Evolutionary conservation across 2,888 invertebrate genomes (phyloP), one percentile per base, ranked within the genome.

Genomic region (Eristalinus sepulchralis): DNA sequence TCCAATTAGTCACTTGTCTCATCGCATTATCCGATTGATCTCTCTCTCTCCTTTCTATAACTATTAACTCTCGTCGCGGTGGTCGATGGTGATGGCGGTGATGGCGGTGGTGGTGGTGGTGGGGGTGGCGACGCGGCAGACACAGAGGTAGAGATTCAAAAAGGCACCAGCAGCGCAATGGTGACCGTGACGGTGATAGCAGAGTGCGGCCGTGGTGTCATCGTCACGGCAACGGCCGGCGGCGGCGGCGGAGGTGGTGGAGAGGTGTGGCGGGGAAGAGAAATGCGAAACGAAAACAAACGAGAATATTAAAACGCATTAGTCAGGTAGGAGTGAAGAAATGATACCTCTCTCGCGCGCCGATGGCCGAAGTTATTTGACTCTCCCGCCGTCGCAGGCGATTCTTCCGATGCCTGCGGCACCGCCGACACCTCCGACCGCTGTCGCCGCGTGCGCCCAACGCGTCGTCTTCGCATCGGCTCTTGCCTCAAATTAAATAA

Each of bases 1-100:
- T 85, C 84, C 84, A 85, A 85, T 85, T 85, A 85, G 84, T 85
- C 84, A 85, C 84, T 85, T 85, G 81, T 85, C 84, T 77, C 81
- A 72, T 81, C 81, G 84, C 67, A 85, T 85, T 85, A 85, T 85
- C 84, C 81, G 83, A 76, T 84, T 84, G 83, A 84, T 84, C 83
- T 80, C 75, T 84, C 80, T 76, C 70, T 73, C 72, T 83, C 80
- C 75, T 71, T 76, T 72, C 72, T 81, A 81, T 68, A 71, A 71
- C 84, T 77, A 81, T 85, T 76, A 72, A 77, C 72, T 27, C n/a
- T 60, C 55, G 39, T 3, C 47, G n/a, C 47, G 6, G 47, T 47
- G 17, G n/a, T n/a, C 47, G 47, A n/a, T n/a, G 47, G 47, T 39
- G 36, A 13, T 39, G 31, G 6, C 31, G 31, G 6, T 6, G 31